phyloP scores from a whole-genome alignment of 2,113 vertebrate species.

The Aegotheles bennettii region DNA sequence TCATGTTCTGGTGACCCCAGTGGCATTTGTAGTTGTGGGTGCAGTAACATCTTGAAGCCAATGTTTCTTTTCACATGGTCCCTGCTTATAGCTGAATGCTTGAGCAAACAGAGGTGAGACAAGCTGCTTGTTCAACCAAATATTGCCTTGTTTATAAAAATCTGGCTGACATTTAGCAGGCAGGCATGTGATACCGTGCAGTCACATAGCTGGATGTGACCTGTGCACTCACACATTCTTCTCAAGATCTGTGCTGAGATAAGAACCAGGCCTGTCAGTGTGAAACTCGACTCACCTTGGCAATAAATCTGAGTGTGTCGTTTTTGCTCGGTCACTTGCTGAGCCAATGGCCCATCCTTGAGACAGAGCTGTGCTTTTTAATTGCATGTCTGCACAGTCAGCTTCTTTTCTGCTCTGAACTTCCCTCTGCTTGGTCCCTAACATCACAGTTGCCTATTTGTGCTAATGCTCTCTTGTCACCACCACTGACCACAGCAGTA shows the following conservation, averaged over 20 bases:
- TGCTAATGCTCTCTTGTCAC: background rate
- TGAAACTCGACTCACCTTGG: background rate
- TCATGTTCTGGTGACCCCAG: background rate
- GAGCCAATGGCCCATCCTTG: background rate
- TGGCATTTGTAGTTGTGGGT: background rate
- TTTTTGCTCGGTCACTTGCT: background rate
- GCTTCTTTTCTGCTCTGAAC: background rate
- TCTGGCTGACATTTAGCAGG: background rate
- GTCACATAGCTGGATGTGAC: background rate
- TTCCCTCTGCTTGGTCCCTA: background rate
- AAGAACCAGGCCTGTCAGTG: background rate
- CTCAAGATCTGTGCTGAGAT: background rate
- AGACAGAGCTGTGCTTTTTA: background rate
- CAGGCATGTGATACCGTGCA: background rate
- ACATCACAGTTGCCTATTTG: background rate
- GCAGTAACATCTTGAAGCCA: background rate
- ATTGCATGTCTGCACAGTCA: background rate
- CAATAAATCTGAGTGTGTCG: background rate
- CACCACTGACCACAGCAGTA: background rate
- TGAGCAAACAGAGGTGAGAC: conserved; percentile 29
- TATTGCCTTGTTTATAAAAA: background rate
- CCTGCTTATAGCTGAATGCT: background rate
- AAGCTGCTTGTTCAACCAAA: background rate
- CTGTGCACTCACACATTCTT: background rate
- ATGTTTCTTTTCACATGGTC: background rate